Evolutionary conservation across 2,797 vertebrate species (phyloP).

Genomic region (Malacoraja senta): DNA sequence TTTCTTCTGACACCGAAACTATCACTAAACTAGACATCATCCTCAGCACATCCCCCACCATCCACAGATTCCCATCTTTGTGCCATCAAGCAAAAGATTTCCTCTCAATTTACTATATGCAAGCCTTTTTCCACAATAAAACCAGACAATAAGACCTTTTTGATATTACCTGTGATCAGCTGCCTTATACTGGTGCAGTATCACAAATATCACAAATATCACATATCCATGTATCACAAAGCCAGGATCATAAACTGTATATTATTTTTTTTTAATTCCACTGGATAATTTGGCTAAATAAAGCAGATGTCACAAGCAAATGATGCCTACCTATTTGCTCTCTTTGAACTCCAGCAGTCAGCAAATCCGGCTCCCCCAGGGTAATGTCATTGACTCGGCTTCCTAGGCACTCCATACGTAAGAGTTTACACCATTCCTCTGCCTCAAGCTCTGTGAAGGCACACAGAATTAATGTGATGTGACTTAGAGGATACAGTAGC

Average conservation of each 20-base stretch:
- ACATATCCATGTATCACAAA: neutral
- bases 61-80: too few relatives aligned
- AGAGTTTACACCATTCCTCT: constrained; percentile 73
- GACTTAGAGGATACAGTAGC: neutral
- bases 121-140: neutral
- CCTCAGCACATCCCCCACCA: too few relatives aligned
- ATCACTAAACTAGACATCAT: neutral
- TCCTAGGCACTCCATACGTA: constrained; percentile 68
- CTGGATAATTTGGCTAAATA: neutral
- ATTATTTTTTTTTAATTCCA: neutral
- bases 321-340: constrained; percentile 66
- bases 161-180: neutral
- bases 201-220: neutral
- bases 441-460: constrained; percentile 65
- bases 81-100: neutral
- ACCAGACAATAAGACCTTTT: neutral
- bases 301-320: neutral
- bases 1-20: neutral
- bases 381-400: constrained; percentile 61
- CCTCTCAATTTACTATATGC: neutral
- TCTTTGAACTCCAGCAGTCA: constrained; percentile 67
- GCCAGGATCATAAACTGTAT: neutral
- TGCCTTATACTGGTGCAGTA: neutral
- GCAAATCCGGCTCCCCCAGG: constrained; percentile 67
- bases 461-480: constrained; percentile 46